Percentiles rank a stretch among this genome's conserved stretches.
phyloP scores from a whole-genome alignment of 2,113 vertebrate species.

The Scatophagus argus region DNA sequence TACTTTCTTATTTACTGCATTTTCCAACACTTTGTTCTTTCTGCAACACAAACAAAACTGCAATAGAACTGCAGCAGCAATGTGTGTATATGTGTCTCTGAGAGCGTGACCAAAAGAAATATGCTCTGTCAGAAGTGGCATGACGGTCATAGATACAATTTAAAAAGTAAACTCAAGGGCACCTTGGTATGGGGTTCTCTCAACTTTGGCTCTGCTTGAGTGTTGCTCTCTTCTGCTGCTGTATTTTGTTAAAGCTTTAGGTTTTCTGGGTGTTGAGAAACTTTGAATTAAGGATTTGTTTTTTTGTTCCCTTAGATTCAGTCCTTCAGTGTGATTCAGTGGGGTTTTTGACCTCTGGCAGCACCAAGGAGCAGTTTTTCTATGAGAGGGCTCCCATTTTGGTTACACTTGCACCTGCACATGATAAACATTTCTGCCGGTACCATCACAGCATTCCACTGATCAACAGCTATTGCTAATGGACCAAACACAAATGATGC shows the following conservation, averaged over 20 bases:
- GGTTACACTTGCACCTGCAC: too few relatives aligned
- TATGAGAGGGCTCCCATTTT: too few relatives aligned
- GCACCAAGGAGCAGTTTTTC: too few relatives aligned
- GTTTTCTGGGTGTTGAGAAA: not conserved
- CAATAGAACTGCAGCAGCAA: not conserved
- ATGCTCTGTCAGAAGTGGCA: not conserved
- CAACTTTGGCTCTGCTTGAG: not conserved
- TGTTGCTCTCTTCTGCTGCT: not conserved
- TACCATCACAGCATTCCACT: too few relatives aligned
- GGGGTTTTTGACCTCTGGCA: too few relatives aligned
- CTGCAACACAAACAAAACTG: not conserved
- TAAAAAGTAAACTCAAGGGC: not conserved
- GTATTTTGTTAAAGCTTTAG: not conserved
- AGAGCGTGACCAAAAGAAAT: not conserved
- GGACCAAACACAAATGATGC: too few relatives aligned
- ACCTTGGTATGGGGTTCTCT: too few relatives aligned
- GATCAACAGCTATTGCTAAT: too few relatives aligned
- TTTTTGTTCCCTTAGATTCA: not conserved
- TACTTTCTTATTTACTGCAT: not conserved
- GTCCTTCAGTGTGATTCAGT: not conserved
- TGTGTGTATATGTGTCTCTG: not conserved
- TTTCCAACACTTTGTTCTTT: not conserved
- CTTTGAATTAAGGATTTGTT: not conserved
- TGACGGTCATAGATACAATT: slow-evolving; percentile 20
- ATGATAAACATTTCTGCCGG: too few relatives aligned